These are phyloP conservation scores for Palythoa heliodiscus DNA, from an alignment of 92 coral and sea anemone species.

Conservation along the genomic window DNA sequence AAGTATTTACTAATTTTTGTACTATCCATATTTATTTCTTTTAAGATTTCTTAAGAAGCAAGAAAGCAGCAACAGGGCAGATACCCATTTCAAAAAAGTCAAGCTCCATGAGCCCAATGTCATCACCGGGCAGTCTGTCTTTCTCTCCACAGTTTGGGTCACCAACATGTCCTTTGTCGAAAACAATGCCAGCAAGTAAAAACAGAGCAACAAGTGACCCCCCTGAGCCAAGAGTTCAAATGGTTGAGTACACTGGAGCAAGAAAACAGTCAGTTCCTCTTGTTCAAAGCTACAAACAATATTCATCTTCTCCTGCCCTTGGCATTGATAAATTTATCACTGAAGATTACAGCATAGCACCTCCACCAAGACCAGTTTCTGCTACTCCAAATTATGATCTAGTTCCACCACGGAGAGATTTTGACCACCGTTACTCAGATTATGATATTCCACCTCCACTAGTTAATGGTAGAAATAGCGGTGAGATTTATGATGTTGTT, in stretches of 20 bases:
- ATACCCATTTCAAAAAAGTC: conserved; percentile 1
- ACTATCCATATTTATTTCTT: background rate
- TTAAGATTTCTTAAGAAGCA: conserved; percentile 10
- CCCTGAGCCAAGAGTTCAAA: conserved; percentile 11
- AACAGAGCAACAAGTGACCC: conserved; percentile 35
- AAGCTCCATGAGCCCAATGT: conserved; percentile 32
- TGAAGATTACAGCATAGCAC: conserved; percentile 40
- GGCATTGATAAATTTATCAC: background rate
- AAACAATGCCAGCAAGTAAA: conserved; percentile 47
- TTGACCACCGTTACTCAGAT: conserved; percentile 25
- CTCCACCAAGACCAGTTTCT: conserved; percentile 55
- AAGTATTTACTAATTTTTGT: background rate
- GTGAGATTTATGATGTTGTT: conserved; percentile 57
- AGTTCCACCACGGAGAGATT: conserved; percentile 50
- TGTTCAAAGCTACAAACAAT: conserved; percentile 36
- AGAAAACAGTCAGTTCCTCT: conserved; percentile 34
- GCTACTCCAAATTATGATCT: conserved; percentile 52
- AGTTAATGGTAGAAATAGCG: conserved; percentile 15
- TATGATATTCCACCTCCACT: conserved; percentile 72
- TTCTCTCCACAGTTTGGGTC: conserved; percentile 49
- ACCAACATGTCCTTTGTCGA: conserved; percentile 51
- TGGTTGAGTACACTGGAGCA: conserved; percentile 18
- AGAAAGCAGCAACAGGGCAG: conserved; percentile 25
- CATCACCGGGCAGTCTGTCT: conserved; percentile 27
- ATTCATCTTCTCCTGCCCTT: conserved; percentile 29